Evolutionary conservation across 2,797 vertebrate genomes (phyloP).

Genomic region (Pipistrellus nathusii): DNA sequence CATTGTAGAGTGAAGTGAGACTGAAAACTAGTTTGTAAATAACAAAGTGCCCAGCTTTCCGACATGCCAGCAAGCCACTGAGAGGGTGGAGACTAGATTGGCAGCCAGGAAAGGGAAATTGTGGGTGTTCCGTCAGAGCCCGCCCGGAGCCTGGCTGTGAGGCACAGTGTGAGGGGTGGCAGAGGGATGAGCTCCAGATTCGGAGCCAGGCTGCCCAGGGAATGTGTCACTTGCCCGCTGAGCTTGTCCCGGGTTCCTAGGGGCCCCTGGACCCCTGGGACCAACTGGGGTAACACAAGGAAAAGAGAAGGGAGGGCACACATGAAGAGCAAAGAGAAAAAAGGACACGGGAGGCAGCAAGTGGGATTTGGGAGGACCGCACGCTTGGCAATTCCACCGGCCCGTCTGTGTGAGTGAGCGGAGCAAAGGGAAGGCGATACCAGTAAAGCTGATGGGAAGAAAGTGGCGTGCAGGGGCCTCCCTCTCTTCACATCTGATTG

Average conservation of each 20-base stretch:
- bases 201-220: not conserved
- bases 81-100: not conserved
- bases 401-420: not conserved
- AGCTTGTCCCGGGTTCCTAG: not conserved
- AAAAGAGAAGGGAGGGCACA: not conserved
- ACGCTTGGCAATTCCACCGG: not conserved
- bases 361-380: not conserved
- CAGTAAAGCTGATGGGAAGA: not conserved
- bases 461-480: not conserved
- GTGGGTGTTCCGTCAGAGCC: fast-evolving
- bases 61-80: not conserved
- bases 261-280: not conserved
- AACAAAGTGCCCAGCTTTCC: conserved; percentile 31
- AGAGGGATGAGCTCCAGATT: not conserved
- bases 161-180: not conserved
- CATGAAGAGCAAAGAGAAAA: not conserved
- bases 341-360: too few species aligned
- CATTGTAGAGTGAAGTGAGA: not conserved
- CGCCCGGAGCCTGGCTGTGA: not conserved
- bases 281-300: not conserved
- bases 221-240: not conserved
- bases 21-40: conserved; percentile 61
- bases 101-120: not conserved
- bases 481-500: not conserved
- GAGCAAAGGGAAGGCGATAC: not conserved